A percentile compares a stretch with the other conserved stretches of the same genome.
Evolutionary conservation across 2,797 vertebrate species (phyloP).

Genomic region (Rhinella marina): DNA sequence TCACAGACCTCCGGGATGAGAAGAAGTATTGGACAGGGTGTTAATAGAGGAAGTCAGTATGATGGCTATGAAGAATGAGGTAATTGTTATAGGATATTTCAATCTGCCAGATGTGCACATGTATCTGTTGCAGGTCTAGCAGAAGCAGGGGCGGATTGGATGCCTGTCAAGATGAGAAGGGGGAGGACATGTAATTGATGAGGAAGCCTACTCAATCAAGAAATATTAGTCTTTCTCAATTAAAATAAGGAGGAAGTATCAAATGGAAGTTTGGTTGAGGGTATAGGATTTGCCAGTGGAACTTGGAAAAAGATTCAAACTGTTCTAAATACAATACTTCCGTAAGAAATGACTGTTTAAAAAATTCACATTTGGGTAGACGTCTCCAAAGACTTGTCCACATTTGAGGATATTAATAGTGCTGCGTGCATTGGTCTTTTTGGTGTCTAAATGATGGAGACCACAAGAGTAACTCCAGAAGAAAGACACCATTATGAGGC

Average conservation of each 20-base stretch:
- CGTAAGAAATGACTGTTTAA: neutral
- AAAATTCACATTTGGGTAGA: neutral
- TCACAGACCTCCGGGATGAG: conserved; percentile 50
- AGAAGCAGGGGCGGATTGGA: conserved; percentile 37
- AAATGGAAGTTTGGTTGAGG: conserved; percentile 26
- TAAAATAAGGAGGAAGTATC: conserved; percentile 28
- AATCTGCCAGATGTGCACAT: conserved; percentile 54
- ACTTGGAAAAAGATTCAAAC: neutral
- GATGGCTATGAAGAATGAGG: conserved; percentile 55
- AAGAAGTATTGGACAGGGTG: conserved; percentile 55
- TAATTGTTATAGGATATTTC: conserved; percentile 53
- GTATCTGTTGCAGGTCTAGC: conserved; percentile 43
- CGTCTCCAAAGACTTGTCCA: neutral
- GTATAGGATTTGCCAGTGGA: neutral
- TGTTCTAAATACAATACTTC: neutral
- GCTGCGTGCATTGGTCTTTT: neutral
- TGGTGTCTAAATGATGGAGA: neutral
- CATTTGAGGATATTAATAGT: neutral
- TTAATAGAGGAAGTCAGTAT: conserved; percentile 53
- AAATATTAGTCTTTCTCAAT: conserved; percentile 25
- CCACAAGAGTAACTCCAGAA: neutral
- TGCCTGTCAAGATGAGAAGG: conserved; percentile 11
- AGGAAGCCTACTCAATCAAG: conserved; percentile 41
- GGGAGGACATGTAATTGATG: conserved; percentile 31
- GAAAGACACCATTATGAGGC: too few species aligned